phyloP scores from a whole-genome alignment of 2,113 vertebrate species.

The Mustela lutreola region DNA sequence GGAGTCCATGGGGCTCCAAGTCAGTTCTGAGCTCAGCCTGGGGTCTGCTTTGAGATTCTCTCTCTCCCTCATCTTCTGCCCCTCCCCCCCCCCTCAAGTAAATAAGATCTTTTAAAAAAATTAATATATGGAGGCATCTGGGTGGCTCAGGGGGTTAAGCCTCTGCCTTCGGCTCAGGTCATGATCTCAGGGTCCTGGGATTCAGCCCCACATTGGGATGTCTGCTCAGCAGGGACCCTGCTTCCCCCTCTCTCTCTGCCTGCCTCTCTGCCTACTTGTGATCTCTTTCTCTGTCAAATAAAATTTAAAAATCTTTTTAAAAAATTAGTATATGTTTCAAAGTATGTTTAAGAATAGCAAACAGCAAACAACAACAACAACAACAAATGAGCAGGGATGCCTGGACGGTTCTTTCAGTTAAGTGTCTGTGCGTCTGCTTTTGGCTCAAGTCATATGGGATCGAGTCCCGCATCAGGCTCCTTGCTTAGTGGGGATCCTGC shows the following conservation, averaged over 20 bases:
- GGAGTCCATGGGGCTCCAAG: not conserved
- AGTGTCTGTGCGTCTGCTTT: no score
- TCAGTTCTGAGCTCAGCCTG: not conserved
- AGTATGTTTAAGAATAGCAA: constrained; percentile 8
- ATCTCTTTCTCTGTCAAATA: no score
- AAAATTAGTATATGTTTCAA: not conserved
- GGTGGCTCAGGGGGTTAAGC: no score
- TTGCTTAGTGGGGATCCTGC: no score
- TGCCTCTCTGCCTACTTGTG: no score
- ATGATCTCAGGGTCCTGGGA: no score
- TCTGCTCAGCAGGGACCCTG: no score
- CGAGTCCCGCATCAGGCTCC: not conserved
- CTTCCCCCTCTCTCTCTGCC: no score
- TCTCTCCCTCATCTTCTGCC: not conserved
- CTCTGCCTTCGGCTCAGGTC: no score
- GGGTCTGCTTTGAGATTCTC: not conserved
- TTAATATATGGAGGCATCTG: not conserved
- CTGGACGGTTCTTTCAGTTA: no score
- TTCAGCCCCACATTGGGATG: no score
- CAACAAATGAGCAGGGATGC: no score
- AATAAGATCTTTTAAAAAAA: not conserved
- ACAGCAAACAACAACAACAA: not conserved
- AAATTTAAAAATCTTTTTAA: not conserved
- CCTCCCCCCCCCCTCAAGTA: not conserved
- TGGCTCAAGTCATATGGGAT: not conserved